Percentiles rank a stretch among this genome's conserved stretches.
Evolutionary conservation across 2,113 vertebrate genomes (phyloP).

Genomic region (Thalassoma bifasciatum): DNA sequence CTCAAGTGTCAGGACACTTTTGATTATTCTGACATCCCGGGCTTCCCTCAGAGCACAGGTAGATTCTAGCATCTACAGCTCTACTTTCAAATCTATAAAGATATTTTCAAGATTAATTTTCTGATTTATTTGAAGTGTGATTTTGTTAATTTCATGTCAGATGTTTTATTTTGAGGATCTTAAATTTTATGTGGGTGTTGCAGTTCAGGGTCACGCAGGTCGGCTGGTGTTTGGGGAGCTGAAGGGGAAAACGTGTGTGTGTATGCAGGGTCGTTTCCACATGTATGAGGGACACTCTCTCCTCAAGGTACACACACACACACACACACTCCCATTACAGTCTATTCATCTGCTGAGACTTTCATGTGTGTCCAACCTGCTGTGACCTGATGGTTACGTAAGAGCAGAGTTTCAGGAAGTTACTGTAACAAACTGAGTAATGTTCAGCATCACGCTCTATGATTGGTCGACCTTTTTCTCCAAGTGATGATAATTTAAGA

Average conservation of each 20-base stretch:
- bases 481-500: too few relatives aligned
- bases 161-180: too few relatives aligned
- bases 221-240: slow-evolving; percentile 84
- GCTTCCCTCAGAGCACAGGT: slow-evolving; percentile 88
- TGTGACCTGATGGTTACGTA: not conserved
- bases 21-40: slow-evolving; percentile 83
- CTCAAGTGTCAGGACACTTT: slow-evolving; percentile 81
- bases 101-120: not conserved
- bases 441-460: too few relatives aligned
- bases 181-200: slow-evolving; percentile 22
- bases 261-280: slow-evolving; percentile 90
- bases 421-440: not conserved
- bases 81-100: too few relatives aligned
- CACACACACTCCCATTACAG: too few relatives aligned
- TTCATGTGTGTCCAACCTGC: too few relatives aligned
- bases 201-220: slow-evolving; percentile 85
- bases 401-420: not conserved
- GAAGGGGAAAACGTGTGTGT: slow-evolving; percentile 85
- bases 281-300: slow-evolving; percentile 87
- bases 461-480: too few relatives aligned
- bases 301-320: slow-evolving; percentile 74
- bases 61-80: not conserved
- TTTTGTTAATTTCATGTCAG: too few relatives aligned
- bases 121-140: too few relatives aligned
- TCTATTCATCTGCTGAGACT: too few relatives aligned